phyloP scores from a whole-genome alignment of 1,140 invertebrate genomes.

The Eueides isabella region DNA sequence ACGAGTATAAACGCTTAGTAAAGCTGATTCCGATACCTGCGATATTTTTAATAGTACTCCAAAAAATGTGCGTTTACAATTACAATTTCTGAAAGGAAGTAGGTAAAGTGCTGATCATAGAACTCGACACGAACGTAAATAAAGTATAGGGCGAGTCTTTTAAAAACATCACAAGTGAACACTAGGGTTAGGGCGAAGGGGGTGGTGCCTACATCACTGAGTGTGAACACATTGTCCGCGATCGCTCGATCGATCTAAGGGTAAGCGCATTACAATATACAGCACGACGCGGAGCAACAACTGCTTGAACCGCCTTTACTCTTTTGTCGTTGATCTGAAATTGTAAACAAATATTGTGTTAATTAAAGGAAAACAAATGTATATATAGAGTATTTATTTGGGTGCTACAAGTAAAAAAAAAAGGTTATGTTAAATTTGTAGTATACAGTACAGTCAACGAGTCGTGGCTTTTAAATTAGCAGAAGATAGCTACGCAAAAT shows the following conservation, averaged over 20 bases:
- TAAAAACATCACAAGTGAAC: constrained; percentile 59
- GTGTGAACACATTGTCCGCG: constrained; percentile 72
- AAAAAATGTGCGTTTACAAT: constrained; percentile 52
- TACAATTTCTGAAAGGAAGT: constrained; percentile 38
- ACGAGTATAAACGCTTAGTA: constrained; percentile 53
- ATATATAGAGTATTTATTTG: no score
- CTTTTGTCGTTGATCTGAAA: constrained; percentile 96
- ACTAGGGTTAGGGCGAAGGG: constrained; percentile 44
- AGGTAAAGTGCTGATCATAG: constrained; percentile 40
- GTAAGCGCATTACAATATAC: constrained; percentile 90
- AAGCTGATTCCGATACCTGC: constrained; percentile 47
- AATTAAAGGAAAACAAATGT: constrained; percentile 6
- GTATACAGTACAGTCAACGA: no score
- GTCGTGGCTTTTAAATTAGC: no score
- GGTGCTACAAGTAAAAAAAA: no score
- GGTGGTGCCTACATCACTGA: constrained; percentile 66
- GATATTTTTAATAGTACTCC: constrained; percentile 60
- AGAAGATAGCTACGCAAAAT: no score
- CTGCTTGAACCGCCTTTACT: constrained; percentile 96
- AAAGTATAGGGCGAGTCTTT: constrained; percentile 51
- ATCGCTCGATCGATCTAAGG: constrained; percentile 34
- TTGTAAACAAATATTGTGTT: constrained; percentile 48
- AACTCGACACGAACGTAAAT: neutral
- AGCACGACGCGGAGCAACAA: constrained; percentile 95
- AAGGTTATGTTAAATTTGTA: no score